phyloP scores from a whole-genome alignment of 2,113 vertebrate species.

The Accipiter cooperii region DNA sequence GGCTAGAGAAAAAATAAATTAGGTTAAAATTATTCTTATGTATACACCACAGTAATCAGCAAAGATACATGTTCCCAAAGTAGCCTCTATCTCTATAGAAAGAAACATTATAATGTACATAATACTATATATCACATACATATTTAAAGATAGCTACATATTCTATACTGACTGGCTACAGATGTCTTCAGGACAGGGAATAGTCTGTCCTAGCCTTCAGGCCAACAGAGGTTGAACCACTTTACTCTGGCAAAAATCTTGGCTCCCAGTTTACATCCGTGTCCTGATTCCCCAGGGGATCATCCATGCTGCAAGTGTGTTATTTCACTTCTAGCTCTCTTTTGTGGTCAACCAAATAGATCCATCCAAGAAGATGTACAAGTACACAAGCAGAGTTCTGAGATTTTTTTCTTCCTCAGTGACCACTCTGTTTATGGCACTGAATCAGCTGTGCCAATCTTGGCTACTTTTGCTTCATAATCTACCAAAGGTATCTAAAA shows the following conservation, averaged over 20 bases:
- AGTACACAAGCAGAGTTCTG: neutral
- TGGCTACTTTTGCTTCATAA: neutral
- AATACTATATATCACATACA: neutral
- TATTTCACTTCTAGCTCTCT: neutral
- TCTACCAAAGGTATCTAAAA: neutral
- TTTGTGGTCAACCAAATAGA: neutral
- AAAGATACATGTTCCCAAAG: neutral
- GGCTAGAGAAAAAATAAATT: neutral
- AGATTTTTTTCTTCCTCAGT: neutral
- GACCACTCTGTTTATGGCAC: neutral
- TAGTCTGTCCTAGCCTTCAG: neutral
- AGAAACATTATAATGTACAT: neutral
- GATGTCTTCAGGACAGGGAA: neutral
- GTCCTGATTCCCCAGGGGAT: neutral
- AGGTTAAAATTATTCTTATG: neutral
- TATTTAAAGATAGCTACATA: neutral
- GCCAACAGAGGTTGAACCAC: neutral
- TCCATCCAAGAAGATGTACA: neutral
- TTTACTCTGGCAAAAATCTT: neutral
- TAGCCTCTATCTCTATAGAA: neutral
- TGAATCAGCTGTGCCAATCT: neutral
- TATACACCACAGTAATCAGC: neutral
- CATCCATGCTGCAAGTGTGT: neutral
- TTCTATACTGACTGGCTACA: neutral
- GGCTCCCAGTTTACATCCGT: neutral